Conservation (phyloP, 2,797 vertebrate species). For the Lepus townsendii region DNA sequence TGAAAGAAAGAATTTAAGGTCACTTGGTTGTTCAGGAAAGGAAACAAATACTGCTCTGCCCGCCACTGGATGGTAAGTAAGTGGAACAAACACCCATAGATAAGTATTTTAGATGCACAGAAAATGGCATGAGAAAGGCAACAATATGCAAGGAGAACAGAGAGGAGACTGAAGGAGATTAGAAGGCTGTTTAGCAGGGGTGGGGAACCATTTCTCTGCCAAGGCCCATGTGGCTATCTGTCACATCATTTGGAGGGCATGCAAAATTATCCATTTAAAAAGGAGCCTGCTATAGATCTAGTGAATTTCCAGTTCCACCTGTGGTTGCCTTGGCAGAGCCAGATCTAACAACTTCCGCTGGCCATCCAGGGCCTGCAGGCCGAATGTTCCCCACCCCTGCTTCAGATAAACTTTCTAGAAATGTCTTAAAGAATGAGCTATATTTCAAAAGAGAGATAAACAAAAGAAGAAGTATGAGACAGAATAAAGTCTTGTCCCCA, state of each 20-base stretch:
- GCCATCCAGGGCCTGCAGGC: no score
- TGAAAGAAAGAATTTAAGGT: not conserved
- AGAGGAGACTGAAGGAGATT: not conserved
- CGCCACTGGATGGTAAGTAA: not conserved
- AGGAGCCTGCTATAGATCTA: no score
- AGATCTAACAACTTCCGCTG: no score
- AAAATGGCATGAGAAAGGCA: not conserved
- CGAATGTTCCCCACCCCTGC: not conserved
- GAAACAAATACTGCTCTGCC: not conserved
- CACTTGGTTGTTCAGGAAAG: not conserved
- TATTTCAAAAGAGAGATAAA: slow-evolving; percentile 14
- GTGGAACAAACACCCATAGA: not conserved
- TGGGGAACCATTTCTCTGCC: no score
- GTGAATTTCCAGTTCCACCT: no score
- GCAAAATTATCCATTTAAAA: no score
- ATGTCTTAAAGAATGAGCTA: not conserved
- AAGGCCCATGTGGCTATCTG: no score
- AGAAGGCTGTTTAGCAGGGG: no score
- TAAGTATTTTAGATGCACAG: not conserved
- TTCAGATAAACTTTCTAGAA: not conserved
- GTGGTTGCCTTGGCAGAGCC: no score
- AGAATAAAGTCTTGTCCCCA: not conserved
- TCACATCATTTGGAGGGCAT: no score
- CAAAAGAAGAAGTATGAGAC: not conserved
- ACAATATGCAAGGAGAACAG: not conserved